Evolutionary conservation across 2,113 vertebrate species (phyloP).

Genomic region (Takifugu flavidus): DNA sequence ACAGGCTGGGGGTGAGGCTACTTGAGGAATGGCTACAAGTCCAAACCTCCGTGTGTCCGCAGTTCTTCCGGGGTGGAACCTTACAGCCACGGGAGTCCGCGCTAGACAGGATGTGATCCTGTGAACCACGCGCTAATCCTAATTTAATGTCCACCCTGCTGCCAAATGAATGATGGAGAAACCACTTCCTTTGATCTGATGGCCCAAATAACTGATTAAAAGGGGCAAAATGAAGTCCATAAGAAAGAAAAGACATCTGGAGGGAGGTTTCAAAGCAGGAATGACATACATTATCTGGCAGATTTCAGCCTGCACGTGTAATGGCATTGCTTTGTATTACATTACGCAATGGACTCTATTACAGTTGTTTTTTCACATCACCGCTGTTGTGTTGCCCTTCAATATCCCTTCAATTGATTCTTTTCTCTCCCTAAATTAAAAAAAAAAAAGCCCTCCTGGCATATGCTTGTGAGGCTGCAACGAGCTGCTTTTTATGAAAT

Average conservation of each 20-base stretch:
- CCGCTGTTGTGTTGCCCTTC: constrained; percentile 26
- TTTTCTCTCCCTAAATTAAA: constrained; percentile 7
- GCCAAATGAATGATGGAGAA: constrained; percentile 24
- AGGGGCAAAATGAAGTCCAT: background rate
- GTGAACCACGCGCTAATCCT: constrained; percentile 13
- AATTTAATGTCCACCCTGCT: constrained; percentile 24
- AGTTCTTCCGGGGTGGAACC: constrained; percentile 37
- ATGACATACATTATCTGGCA: background rate
- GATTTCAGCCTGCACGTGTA: constrained; percentile 12
- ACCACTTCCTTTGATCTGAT: constrained; percentile 23
- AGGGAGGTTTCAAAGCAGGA: background rate
- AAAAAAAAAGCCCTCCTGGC: constrained; percentile 2
- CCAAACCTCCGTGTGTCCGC: constrained; percentile 48
- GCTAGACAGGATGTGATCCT: constrained; percentile 11
- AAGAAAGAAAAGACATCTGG: constrained; percentile 5
- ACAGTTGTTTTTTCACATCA: constrained; percentile 17
- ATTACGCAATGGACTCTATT: constrained; percentile 4
- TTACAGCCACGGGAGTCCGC: constrained; percentile 22
- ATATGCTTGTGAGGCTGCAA: constrained; percentile 5
- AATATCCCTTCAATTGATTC: constrained; percentile 25
- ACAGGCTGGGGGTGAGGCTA: constrained; percentile 56
- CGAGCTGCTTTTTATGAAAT: constrained; percentile 31
- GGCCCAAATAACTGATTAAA: background rate
- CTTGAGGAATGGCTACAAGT: constrained; percentile 52
- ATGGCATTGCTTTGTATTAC: constrained; percentile 19